Base-by-base conservation (phyloP, 2,797 vertebrate genomes). In the Meriones psammophilus region DNA sequence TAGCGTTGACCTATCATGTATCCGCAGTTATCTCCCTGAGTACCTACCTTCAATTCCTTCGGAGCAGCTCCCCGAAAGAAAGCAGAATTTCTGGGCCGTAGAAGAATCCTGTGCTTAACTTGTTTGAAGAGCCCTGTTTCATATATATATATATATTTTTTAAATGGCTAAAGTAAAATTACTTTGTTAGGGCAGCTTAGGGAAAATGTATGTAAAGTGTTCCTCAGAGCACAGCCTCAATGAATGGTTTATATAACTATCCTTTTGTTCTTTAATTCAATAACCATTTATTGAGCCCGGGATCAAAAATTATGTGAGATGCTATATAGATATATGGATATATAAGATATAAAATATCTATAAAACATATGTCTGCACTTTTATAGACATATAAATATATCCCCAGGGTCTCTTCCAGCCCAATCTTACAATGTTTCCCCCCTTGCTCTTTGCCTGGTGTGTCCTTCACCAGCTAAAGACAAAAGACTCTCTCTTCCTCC, bases 391-490 rank as follows among this genome's bases (percentile, higher is more conserved):
- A 91, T 92, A 96, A 96, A 96, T 88, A 71, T 68, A 88, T 97
- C 96, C 96, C 96, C 66, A 81, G 96, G 95, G 97, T 26, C 95
- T 89, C 92, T 80, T 97, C 94, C 56, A 68, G 91, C 69, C 60
- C 78, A 89, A 68, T 54, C 95, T 92, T 80, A 80, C 56, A 36
- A 46, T 33, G 80, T 81, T 54, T 91, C 46, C 92, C 88, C 84
- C 69, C 69, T 74, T 79, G 78, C 64, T 74, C 87, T 76, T 87
- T 22, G 50, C 86, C 95, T 95, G 93, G 77, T 22, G 56, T 97
- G 97, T 95, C 96, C 97, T 98, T 98, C 97, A 97, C 80, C 88
- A 93, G 85, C 92, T 71, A 74, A 89, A 96, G 95, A 94, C 97
- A 97, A 97, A 97, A 97, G 96, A 50, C 81, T 94, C 36, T 42